Percentiles rank a stretch among this genome's conserved stretches.
phyloP scores from a whole-genome alignment of 2,113 vertebrate species.

The Urocolius indicus region DNA sequence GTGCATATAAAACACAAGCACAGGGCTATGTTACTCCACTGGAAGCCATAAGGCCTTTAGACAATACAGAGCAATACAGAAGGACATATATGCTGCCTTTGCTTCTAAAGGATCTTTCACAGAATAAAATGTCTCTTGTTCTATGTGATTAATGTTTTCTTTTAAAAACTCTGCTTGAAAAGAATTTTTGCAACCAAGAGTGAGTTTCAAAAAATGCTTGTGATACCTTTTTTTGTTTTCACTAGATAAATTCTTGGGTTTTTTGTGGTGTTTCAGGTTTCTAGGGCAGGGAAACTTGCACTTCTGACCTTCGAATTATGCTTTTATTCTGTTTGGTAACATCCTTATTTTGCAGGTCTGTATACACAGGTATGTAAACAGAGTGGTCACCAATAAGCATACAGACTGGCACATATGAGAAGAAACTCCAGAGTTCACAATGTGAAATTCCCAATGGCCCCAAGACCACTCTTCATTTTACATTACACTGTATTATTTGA shows the following conservation, averaged over 20 bases:
- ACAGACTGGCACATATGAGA: not conserved
- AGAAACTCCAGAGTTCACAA: not conserved
- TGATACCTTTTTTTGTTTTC: not conserved
- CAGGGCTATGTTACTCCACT: not conserved
- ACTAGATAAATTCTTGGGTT: not conserved
- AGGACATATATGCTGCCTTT: not conserved
- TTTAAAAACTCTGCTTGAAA: not conserved
- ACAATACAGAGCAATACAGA: not conserved
- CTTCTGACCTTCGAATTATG: not conserved
- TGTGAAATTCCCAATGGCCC: not conserved
- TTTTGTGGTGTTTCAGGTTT: not conserved
- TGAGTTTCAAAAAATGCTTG: not conserved
- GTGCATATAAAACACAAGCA: not conserved
- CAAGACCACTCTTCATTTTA: not conserved
- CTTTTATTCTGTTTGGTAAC: not conserved
- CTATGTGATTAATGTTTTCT: not conserved
- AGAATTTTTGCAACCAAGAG: not conserved
- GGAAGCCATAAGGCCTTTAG: not conserved
- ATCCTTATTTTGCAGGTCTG: not conserved
- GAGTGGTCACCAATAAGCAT: not conserved
- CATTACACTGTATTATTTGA: not conserved
- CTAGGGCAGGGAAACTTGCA: fast-evolving
- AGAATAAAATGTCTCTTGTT: not conserved
- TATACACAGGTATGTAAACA: not conserved
- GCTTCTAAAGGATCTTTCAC: not conserved